A percentile compares a stretch with the other conserved stretches of the same genome.
Conservation (phyloP, 1,140 invertebrate species). For the Coelopa frigida region DNA sequence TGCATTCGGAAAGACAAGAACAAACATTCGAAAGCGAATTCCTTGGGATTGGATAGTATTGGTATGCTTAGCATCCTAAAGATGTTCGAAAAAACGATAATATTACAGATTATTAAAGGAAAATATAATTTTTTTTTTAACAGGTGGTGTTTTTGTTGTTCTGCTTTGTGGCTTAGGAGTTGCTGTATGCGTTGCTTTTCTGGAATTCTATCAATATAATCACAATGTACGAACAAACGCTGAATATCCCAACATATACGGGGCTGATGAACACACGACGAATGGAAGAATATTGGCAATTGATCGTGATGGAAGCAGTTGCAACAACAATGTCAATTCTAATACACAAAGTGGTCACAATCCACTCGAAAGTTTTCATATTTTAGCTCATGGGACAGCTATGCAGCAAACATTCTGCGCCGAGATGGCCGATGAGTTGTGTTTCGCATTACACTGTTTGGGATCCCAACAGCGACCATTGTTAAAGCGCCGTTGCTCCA, state of each 20-base stretch:
- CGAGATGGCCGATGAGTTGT: constrained; percentile 86
- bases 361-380: too few species aligned
- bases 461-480: constrained; percentile 67
- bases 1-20: constrained; percentile 80
- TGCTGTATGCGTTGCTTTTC: constrained; percentile 80
- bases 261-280: constrained; percentile 58
- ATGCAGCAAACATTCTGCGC: constrained; percentile 81
- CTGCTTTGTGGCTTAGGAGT: constrained; percentile 81
- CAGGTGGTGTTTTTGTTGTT: constrained; percentile 92
- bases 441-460: constrained; percentile 80
- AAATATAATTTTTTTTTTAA: constrained; percentile 4
- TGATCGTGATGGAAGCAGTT: constrained; percentile 48
- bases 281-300: constrained; percentile 62
- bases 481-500: constrained; percentile 59
- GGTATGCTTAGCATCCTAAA: constrained; percentile 16
- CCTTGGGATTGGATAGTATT: constrained; percentile 51
- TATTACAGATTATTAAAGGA: neutral
- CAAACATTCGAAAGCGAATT: constrained; percentile 87
- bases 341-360: too few species aligned
- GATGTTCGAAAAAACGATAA: neutral
- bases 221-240: too few species aligned
- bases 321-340: too few species aligned
- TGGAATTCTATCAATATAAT: constrained; percentile 90
- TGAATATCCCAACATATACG: constrained; percentile 77
- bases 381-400: constrained; percentile 57